Evolutionary conservation across 2,888 invertebrate genomes (phyloP).

Genomic region (Sycophila texana): DNA sequence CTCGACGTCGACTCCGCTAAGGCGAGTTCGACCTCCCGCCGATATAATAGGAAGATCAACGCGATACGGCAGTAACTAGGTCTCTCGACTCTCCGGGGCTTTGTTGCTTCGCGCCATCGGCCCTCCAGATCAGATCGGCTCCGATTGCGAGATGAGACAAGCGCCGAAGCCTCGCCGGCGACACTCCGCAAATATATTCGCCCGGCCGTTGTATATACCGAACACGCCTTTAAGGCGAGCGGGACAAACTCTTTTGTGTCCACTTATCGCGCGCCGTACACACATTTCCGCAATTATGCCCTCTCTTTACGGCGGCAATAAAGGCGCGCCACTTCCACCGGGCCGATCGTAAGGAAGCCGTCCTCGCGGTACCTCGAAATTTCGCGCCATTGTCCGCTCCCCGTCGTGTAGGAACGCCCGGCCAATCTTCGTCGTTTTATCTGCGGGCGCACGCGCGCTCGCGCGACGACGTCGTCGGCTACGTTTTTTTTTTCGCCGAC

Average conservation of each 20-base stretch:
- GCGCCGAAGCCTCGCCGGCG: neutral
- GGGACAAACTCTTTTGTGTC: neutral
- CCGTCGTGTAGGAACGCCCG: neutral
- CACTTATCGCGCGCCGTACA: neutral
- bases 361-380: neutral
- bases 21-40: conserved; percentile 25
- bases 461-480: neutral
- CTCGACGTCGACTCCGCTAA: neutral
- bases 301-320: neutral
- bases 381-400: conserved; percentile 1
- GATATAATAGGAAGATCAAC: conserved; percentile 57
- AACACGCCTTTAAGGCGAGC: neutral
- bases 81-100: conserved; percentile 37
- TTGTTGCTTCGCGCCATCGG: conserved; percentile 55
- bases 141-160: conserved; percentile 28
- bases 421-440: neutral
- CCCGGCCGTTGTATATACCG: neutral
- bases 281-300: neutral
- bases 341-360: neutral
- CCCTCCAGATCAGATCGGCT: neutral
- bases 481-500: neutral
- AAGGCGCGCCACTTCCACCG: neutral
- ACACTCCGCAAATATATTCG: neutral
- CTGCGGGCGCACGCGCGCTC: neutral
- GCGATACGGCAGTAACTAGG: conserved; percentile 52